Evolutionary conservation across 2,113 vertebrate species (phyloP).

Genomic region (Marmota monax): DNA sequence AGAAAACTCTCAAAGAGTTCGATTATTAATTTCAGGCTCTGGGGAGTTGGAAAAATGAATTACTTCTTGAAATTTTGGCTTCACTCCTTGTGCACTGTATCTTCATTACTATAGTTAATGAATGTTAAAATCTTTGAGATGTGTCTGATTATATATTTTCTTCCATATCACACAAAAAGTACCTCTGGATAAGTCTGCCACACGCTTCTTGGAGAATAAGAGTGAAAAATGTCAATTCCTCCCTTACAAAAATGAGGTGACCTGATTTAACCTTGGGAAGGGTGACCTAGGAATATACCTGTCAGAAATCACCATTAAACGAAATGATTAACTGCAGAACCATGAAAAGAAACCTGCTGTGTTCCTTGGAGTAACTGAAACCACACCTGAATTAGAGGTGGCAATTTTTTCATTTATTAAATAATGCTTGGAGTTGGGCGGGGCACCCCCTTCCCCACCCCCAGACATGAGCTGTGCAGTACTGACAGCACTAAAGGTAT

Average conservation of each 20-base stretch:
- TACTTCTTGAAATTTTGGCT: background rate
- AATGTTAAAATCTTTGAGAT: background rate
- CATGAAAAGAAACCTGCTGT: background rate
- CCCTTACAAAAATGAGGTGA: background rate
- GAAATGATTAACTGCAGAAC: background rate
- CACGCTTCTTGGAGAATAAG: background rate
- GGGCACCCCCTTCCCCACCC: background rate
- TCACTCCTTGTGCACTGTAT: background rate
- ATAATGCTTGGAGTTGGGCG: background rate
- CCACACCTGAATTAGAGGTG: background rate
- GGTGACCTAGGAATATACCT: too few relatives aligned
- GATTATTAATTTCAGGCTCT: background rate
- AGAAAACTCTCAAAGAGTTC: background rate
- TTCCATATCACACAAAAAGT: background rate
- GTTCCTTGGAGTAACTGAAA: background rate
- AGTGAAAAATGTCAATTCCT: background rate
- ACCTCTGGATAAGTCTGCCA: background rate
- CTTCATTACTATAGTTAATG: background rate
- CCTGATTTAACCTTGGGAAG: too few relatives aligned
- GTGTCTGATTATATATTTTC: background rate
- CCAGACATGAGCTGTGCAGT: too few relatives aligned
- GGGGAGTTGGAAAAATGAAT: background rate
- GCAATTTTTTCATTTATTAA: background rate
- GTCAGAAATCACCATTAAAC: too few relatives aligned
- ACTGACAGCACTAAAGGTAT: too few relatives aligned